These are phyloP conservation scores for Idaea biselata DNA, from an alignment of 2,888 invertebrate species.

Conservation along the genomic window DNA sequence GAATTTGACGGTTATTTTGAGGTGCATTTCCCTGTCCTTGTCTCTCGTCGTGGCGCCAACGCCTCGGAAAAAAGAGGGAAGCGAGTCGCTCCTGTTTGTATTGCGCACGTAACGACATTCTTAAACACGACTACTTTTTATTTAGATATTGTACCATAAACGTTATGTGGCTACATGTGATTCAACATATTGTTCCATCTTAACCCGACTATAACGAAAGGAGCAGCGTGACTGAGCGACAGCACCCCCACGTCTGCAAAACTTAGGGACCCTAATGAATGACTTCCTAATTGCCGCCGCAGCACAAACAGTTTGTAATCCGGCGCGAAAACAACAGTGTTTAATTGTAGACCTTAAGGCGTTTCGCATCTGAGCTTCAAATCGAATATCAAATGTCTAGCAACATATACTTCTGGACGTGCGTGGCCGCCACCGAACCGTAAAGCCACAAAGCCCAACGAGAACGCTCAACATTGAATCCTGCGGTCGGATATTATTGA, in stretches of 20 bases:
- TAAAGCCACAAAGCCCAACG: constrained; percentile 44
- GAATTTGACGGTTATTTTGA: constrained; percentile 74
- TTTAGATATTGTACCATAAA: constrained; percentile 37
- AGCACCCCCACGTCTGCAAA: constrained; percentile 80
- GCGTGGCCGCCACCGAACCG: constrained; percentile 48
- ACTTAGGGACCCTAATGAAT: constrained; percentile 80
- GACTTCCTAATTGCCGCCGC: constrained; percentile 80
- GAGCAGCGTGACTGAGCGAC: constrained; percentile 59
- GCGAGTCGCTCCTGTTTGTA: constrained; percentile 69
- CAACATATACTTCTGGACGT: constrained; percentile 61
- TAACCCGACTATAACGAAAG: constrained; percentile 51
- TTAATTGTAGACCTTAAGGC: constrained; percentile 74
- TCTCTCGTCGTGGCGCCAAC: constrained; percentile 70
- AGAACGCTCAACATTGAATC: constrained; percentile 12
- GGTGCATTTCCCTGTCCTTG: constrained; percentile 67
- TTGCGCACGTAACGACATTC: constrained; percentile 54
- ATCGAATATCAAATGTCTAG: constrained; percentile 66
- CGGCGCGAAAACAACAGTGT: constrained; percentile 62
- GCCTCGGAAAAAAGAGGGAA: constrained; percentile 54
- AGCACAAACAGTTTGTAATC: constrained; percentile 75
- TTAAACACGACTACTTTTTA: constrained; percentile 64
- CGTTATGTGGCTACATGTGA: constrained; percentile 35
- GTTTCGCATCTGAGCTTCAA: constrained; percentile 67
- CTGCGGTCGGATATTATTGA: constrained; percentile 11
- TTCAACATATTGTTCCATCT: constrained; percentile 47